Evolutionary conservation across 2,888 invertebrate genomes (phyloP).

Genomic region (Rapana venosa): DNA sequence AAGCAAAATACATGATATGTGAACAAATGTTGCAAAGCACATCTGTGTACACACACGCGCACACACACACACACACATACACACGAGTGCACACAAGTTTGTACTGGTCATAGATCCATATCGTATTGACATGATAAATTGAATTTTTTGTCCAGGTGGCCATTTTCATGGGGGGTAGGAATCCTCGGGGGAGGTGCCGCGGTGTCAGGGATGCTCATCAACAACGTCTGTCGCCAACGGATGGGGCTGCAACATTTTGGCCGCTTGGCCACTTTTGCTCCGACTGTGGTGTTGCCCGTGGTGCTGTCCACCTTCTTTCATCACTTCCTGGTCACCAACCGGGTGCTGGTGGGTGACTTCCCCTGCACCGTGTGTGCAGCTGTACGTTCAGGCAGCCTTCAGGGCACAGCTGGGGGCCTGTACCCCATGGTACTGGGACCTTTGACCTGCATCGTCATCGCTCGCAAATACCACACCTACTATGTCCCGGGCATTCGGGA

Average conservation of each 20-base stretch:
- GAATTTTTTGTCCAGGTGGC: constrained; percentile 36
- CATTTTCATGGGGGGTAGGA: constrained; percentile 35
- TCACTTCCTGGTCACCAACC: constrained; percentile 25
- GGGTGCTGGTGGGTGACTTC: constrained; percentile 32
- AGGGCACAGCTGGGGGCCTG: background rate
- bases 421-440: constrained; percentile 38
- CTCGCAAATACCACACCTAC: constrained; percentile 39
- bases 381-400: constrained; percentile 28
- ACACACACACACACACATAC: background rate
- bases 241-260: background rate
- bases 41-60: background rate
- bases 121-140: background rate
- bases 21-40: too few species aligned
- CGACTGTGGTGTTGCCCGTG: constrained; percentile 31
- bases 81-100: background rate
- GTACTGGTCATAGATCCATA: background rate
- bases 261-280: constrained; percentile 15
- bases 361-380: constrained; percentile 42
- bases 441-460: background rate
- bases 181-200: constrained; percentile 23
- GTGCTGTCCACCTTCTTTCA: constrained; percentile 20
- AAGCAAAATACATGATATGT: too few species aligned
- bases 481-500: background rate
- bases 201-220: constrained; percentile 12
- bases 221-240: constrained; percentile 27